phyloP scores from a whole-genome alignment of 1,140 invertebrate genomes.

The Paraescarpia echinospica region DNA sequence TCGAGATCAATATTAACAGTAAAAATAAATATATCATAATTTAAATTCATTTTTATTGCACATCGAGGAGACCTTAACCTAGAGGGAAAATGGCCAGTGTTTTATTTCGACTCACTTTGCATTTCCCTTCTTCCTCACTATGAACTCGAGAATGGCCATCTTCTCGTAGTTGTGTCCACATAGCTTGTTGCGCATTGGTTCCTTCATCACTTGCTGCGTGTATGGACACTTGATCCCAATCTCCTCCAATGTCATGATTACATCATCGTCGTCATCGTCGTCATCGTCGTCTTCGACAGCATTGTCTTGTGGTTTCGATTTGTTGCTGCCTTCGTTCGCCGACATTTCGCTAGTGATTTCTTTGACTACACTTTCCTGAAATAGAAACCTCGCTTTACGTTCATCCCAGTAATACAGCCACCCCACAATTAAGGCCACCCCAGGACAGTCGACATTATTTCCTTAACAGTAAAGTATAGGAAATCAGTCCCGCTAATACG shows the following conservation, averaged over 20 bases:
- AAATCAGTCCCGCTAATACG: too few relatives aligned
- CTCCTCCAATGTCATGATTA: constrained; percentile 31
- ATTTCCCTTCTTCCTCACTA: constrained; percentile 26
- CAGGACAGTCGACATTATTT: too few relatives aligned
- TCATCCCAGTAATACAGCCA: too few relatives aligned
- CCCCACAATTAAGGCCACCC: too few relatives aligned
- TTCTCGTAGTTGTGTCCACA: constrained; percentile 32
- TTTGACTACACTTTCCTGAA: constrained; percentile 11
- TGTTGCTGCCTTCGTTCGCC: background rate
- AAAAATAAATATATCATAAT: background rate
- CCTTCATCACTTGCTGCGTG: constrained; percentile 30
- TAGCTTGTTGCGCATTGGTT: constrained; percentile 28
- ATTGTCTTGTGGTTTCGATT: constrained; percentile 7
- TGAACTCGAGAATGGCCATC: constrained; percentile 30
- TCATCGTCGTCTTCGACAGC: background rate
- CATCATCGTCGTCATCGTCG: constrained; percentile 31
- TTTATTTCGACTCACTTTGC: constrained; percentile 23
- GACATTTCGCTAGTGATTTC: background rate
- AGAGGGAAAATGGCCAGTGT: background rate
- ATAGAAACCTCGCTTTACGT: too few relatives aligned
- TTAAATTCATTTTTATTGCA: too few relatives aligned
- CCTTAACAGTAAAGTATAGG: too few relatives aligned
- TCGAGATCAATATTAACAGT: background rate
- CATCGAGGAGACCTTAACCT: too few relatives aligned
- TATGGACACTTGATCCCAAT: constrained; percentile 32